Evolutionary conservation across 2,888 invertebrate genomes (phyloP), one percentile per base, ranked within the genome.

Genomic region (Exephanes ischioxanthus): DNA sequence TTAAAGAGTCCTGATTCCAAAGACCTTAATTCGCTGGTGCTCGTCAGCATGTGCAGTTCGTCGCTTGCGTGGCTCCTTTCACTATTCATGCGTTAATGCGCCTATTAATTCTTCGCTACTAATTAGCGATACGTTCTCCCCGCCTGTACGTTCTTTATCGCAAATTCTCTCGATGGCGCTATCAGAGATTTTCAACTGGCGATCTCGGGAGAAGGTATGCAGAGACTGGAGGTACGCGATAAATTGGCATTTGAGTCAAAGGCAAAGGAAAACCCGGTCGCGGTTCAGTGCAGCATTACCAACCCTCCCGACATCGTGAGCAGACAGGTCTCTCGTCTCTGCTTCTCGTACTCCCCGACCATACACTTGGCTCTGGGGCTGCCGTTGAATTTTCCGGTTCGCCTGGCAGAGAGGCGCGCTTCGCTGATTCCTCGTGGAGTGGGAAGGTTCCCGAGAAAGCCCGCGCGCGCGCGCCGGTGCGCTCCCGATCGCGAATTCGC

Each of bases 301-400:
- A 41, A 33, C 79, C 66, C 16, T 37, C 51, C 66, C 58, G 68
- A 48, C 51, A 68, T 70, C 30, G 26, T 37, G 63, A 73, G 51
- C 68, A 71, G 79, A 80, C 80, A 73, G 71, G 67, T 68, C 71
- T 76, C 68, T 55, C 53, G 63, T 67, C 41, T 71, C 53, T 33
- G 19, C 61, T 72, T 68, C 61, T 68, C 66, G 37, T 68, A 73
- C 41, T 68, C 73, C 14, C 19, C 33, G 79, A 6, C 26, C 45
- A 9, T 41, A 68, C 37, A 66, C 61, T 37, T 37, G 58, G 67
- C 22, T 68, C 72, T 26, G 6, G 67, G 80, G 68, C 45, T 67
- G 58, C 63, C 55, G 73, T 80, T 16, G 77, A 83, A 86, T 86
- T 86, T 86, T 86, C 80, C 84, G 84, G 76, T 63, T 84, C 75